phyloP scores from a whole-genome alignment of 2,113 vertebrate genomes.

The Grantiella picta region DNA sequence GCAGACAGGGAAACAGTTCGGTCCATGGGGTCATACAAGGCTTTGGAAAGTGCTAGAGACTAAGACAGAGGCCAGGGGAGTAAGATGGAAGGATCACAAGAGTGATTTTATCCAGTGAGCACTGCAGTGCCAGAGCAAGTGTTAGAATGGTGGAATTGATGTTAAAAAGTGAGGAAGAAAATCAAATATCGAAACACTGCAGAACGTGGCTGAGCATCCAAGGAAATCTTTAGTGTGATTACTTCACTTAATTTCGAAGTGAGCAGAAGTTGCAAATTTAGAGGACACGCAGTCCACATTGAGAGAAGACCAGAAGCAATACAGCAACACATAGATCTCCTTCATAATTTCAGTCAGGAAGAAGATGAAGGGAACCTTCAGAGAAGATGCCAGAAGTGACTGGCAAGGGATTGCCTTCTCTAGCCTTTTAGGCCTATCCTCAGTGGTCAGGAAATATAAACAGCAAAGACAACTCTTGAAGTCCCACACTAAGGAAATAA shows the following conservation, averaged over 20 bases:
- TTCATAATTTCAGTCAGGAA: background rate
- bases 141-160: background rate
- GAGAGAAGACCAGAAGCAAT: background rate
- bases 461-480: background rate
- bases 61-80: background rate
- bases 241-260: background rate
- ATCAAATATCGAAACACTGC: background rate
- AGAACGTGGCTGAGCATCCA: background rate
- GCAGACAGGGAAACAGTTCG: background rate
- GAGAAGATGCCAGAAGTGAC: background rate
- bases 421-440: background rate
- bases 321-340: background rate
- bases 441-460: background rate
- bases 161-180: background rate
- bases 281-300: background rate
- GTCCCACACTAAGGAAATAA: background rate
- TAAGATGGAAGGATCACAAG: background rate
- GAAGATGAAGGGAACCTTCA: background rate
- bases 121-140: background rate
- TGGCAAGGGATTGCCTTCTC: background rate
- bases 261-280: background rate
- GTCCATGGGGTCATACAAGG: background rate
- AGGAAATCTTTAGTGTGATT: background rate
- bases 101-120: background rate
- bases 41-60: background rate